Conservation (phyloP, 2,113 vertebrate genomes). For the Herpailurus yagouaroundi region DNA sequence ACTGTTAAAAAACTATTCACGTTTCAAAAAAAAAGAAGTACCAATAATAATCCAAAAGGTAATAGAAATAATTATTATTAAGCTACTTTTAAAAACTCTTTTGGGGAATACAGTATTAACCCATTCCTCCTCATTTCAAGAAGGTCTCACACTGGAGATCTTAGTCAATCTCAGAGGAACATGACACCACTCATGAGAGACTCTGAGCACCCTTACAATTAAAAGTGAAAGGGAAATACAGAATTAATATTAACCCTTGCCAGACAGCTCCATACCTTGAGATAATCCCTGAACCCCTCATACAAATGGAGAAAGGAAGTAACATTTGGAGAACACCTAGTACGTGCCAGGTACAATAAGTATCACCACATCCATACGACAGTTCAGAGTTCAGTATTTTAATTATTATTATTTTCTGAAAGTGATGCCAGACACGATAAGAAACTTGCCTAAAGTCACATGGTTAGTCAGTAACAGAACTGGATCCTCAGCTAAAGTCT, state of each 20-base stretch:
- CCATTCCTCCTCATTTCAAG: neutral
- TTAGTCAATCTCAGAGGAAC: neutral
- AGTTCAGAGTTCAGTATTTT: neutral
- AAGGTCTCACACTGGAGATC: neutral
- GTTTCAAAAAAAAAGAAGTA: neutral
- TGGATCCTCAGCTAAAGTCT: neutral
- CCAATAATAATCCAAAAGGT: neutral
- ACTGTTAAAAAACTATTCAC: neutral
- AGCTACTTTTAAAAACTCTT: neutral
- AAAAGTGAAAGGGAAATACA: neutral
- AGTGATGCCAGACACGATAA: neutral
- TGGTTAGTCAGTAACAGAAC: neutral
- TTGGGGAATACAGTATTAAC: conserved; percentile 11
- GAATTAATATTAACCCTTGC: neutral
- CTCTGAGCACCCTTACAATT: neutral
- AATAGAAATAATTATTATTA: neutral
- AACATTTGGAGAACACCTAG: neutral
- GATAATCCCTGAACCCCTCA: neutral
- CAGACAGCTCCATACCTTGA: neutral
- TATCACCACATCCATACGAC: too few species aligned
- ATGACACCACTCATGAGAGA: neutral
- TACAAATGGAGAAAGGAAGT: neutral
- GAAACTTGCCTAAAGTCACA: neutral
- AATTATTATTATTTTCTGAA: neutral
- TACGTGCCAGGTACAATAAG: neutral